Conservation (phyloP, 2,113 vertebrate species). For the Carollia perspicillata region DNA sequence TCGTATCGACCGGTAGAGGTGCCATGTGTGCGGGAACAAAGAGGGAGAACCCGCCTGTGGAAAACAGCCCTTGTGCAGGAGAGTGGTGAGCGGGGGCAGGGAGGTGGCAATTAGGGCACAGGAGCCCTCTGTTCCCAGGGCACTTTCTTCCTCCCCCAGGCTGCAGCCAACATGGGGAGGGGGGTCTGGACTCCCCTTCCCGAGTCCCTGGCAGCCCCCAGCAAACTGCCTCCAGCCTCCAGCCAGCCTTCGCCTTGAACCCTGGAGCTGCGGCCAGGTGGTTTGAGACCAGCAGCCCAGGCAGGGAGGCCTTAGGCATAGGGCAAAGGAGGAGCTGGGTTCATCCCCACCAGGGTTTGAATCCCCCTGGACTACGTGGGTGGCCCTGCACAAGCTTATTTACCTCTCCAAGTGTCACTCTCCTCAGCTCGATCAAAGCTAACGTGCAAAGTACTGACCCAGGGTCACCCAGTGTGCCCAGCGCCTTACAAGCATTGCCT, state of each 20-base stretch:
- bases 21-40: conserved; percentile 57
- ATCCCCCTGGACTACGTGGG: neutral
- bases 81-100: neutral
- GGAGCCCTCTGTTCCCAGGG: neutral
- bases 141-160: neutral
- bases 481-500: neutral
- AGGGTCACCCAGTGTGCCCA: neutral
- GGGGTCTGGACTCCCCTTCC: neutral
- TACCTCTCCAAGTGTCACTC: neutral
- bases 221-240: too few relatives aligned
- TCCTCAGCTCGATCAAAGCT: neutral
- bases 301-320: neutral
- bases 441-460: neutral
- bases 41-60: neutral
- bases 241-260: neutral
- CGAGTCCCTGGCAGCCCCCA: neutral
- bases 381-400: neutral
- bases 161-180: neutral
- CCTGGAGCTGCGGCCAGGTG: neutral
- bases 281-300: neutral
- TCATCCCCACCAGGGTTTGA: neutral
- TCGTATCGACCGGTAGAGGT: conserved; percentile 54
- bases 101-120: neutral
- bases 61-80: neutral
- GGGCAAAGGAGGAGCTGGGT: neutral